Base-by-base conservation (phyloP, 2,113 vertebrate genomes). In the Mustela nigripes region DNA sequence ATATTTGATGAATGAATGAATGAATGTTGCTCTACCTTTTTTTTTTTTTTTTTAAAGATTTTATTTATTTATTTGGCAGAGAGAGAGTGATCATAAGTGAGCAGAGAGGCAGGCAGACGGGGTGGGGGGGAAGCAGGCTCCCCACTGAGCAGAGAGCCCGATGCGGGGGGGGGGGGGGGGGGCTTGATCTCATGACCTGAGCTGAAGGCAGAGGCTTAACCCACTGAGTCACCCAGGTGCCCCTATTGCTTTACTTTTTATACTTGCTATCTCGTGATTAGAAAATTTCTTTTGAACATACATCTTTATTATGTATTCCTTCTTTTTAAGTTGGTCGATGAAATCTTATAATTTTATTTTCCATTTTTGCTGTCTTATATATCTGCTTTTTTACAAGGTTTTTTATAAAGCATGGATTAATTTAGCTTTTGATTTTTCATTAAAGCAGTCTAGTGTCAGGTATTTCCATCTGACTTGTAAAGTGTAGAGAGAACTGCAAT, bases 381-480 rank as follows among this genome's bases (percentile, higher is more conserved):
- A 45, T 81, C 24, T 97, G 65, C 45, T 95, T 93, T 1, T 60
- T 82, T 86, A 18, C 8, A 48, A 89, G 22, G 0, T 39, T 90
- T 89, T n/a, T 76, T 65, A 15, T 53, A 73, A 96, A 97, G 7
- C 15, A 48, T 39, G 53, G 0, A 31, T 50, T 69, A 91, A 93
- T 50, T 92, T 92, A 84, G 62, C 3, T 86, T 80, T 84, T 67
- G 56, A 83, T 60, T 89, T 93, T 94, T 93, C 58, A 86, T 45
- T 81, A 73, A 60, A 78, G 7, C 28, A 60, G 14, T 83, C 6
- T 74, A 36, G n/a, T 83, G 19, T 31, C n/a, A 58, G 45, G 33
- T 83, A 62, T 89, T 83, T 82, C 12, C 26, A 22, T 69, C 2
- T 48, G 39, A 48, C 67, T 95, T 2, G 5, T 4, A 58, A 71